These are phyloP conservation scores for Reinhardtius hippoglossoides DNA, from an alignment of 2,113 vertebrate species.

Conservation along the genomic window DNA sequence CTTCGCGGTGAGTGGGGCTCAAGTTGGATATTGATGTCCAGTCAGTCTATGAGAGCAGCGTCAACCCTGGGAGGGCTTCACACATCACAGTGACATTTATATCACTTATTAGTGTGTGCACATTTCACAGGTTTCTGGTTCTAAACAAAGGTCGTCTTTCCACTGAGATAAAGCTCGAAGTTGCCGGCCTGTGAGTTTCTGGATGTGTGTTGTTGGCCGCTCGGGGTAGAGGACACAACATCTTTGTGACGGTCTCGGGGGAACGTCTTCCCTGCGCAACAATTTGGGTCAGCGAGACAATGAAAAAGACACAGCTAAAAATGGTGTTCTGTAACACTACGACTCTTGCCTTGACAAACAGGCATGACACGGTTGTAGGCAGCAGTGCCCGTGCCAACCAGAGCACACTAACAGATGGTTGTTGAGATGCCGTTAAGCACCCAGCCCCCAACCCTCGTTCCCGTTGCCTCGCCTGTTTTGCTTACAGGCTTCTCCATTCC, in stretches of 20 bases:
- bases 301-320: constrained; percentile 19
- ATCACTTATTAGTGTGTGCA: neutral
- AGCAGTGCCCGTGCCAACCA: constrained; percentile 62
- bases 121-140: neutral
- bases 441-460: constrained; percentile 35
- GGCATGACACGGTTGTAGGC: constrained; percentile 64
- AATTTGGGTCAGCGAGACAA: constrained; percentile 35
- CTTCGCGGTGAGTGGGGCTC: constrained; percentile 43
- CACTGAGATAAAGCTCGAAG: neutral
- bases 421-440: constrained; percentile 58
- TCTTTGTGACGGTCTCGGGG: constrained; percentile 19
- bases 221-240: constrained; percentile 2
- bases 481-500: constrained; percentile 35
- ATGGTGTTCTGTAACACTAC: constrained; percentile 36
- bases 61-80: neutral
- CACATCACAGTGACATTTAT: neutral
- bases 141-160: neutral
- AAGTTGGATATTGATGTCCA: constrained; percentile 28
- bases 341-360: constrained; percentile 63
- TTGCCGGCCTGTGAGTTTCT: neutral
- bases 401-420: constrained; percentile 70
- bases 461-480: constrained; percentile 31
- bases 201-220: constrained; percentile 2
- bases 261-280: constrained; percentile 12
- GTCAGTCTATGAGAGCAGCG: constrained; percentile 9